These are phyloP conservation scores for Cryptoprocta ferox DNA, from an alignment of 2,797 vertebrate species.

Conservation along the genomic window DNA sequence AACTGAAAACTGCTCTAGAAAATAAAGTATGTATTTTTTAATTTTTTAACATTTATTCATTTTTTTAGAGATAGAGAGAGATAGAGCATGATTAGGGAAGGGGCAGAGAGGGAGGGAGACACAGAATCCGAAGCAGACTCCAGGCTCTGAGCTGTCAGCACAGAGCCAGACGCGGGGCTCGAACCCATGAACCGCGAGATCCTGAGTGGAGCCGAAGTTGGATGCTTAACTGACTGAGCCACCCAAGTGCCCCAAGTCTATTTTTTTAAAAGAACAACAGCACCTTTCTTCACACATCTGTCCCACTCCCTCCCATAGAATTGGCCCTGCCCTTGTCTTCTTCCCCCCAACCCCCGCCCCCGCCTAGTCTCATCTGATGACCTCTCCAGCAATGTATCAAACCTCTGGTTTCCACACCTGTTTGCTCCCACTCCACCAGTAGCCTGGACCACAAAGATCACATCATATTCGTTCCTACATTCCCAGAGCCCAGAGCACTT, in stretches of 20 bases:
- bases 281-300: not conserved
- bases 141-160: too few species aligned
- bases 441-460: not conserved
- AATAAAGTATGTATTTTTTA: not conserved
- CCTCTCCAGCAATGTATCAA: not conserved
- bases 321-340: not conserved
- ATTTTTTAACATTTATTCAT: too few species aligned
- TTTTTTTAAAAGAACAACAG: not conserved
- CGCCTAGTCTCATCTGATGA: not conserved
- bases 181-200: too few species aligned
- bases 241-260: not conserved
- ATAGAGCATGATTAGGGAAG: too few species aligned
- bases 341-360: too few species aligned
- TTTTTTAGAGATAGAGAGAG: too few species aligned
- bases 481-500: not conserved
- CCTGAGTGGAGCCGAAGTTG: too few species aligned
- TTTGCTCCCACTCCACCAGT: not conserved
- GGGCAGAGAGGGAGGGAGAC: too few species aligned
- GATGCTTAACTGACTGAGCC: too few species aligned
- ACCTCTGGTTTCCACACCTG: rapidly evolving
- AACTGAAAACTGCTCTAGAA: not conserved
- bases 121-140: too few species aligned
- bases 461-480: not conserved
- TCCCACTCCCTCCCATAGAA: not conserved
- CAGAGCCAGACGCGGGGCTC: too few species aligned